Percentiles rank a stretch among this genome's conserved stretches.
These are phyloP conservation scores for Furcifer pardalis DNA, from an alignment of 2,797 vertebrate genomes.

Conservation along the genomic window DNA sequence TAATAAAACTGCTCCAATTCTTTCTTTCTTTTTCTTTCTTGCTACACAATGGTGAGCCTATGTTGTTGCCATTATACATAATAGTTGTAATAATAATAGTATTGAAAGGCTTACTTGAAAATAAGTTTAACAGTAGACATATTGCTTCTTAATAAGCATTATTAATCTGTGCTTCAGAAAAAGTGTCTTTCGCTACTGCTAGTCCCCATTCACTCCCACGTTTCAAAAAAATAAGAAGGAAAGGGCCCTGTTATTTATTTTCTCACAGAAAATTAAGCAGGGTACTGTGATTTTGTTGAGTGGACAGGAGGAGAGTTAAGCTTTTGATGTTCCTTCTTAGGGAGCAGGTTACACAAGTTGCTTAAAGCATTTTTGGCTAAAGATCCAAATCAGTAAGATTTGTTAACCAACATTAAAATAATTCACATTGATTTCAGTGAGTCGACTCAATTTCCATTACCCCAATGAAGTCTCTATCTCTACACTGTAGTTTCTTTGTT, in stretches of 20 bases:
- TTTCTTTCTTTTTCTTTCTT: not conserved
- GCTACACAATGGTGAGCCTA: not conserved
- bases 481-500: not conserved
- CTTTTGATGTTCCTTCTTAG: not conserved
- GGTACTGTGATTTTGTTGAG: not conserved
- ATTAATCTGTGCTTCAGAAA: not conserved
- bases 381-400: no score
- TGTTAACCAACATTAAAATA: no score
- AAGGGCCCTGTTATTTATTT: not conserved
- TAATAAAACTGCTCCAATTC: not conserved
- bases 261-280: not conserved
- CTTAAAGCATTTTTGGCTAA: not conserved
- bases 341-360: not conserved
- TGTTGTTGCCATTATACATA: not conserved
- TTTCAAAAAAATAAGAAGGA: not conserved
- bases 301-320: not conserved
- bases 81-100: no score
- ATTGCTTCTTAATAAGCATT: slow-evolving; percentile 10
- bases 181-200: not conserved
- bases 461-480: not conserved
- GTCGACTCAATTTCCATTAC: not conserved
- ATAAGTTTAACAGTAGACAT: not conserved
- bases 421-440: no score
- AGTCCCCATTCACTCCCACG: not conserved
- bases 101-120: no score